Percentiles rank a stretch among this genome's conserved stretches.
These are phyloP conservation scores for Blomia tropicalis DNA, from an alignment of 2,888 invertebrate species.

Conservation along the genomic window DNA sequence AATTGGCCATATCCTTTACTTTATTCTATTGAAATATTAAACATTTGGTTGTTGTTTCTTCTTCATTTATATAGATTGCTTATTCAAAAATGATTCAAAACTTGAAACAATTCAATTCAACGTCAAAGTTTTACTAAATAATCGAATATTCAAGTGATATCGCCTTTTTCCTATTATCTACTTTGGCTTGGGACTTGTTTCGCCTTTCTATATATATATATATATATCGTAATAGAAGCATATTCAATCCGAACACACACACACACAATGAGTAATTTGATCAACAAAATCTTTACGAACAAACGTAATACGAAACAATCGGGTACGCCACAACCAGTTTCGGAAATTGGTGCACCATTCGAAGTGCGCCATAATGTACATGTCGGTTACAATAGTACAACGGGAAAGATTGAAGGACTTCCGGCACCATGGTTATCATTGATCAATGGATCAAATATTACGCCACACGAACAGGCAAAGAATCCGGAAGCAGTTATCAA, in stretches of 20 bases:
- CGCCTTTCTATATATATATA: no score
- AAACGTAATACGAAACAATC: conserved; percentile 2
- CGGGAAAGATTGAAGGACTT: conserved; percentile 67
- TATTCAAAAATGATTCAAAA: no score
- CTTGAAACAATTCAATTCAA: no score
- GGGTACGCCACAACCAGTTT: conserved; percentile 17
- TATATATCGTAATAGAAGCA: no score
- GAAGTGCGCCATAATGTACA: conserved; percentile 71
- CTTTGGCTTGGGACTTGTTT: no score
- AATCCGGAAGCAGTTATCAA: conserved; percentile 78
- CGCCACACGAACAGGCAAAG: conserved; percentile 62
- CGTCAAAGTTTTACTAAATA: neutral
- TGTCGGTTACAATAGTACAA: conserved; percentile 62
- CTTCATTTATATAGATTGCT: no score
- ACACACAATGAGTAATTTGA: neutral
- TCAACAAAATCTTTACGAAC: conserved; percentile 5
- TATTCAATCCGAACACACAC: neutral
- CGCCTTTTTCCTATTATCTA: no score
- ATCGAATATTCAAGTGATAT: neutral
- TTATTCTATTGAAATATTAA: no score
- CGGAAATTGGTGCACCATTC: conserved; percentile 60
- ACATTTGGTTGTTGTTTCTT: no score
- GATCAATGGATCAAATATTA: conserved; percentile 59
- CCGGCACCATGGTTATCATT: conserved; percentile 65
- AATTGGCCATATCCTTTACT: no score